Conservation (phyloP, 1,140 invertebrate genomes). For the Branchinecta lindahli region DNA sequence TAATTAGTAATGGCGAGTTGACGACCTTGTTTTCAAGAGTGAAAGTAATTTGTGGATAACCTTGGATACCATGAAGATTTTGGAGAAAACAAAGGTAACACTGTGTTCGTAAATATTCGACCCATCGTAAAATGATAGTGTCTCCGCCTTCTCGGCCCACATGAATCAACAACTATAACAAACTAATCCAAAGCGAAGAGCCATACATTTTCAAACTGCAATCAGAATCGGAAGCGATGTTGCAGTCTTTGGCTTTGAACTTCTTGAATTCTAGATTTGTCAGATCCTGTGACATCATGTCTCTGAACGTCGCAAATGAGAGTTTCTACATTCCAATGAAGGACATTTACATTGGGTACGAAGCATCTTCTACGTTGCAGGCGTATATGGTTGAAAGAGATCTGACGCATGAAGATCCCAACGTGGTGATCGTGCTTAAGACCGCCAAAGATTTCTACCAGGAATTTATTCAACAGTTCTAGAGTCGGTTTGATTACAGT, state of each 20-base stretch:
- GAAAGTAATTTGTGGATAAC: no score
- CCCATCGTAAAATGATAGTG: no score
- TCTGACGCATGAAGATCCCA: not conserved
- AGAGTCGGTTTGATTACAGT: not conserved
- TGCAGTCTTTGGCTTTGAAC: slow-evolving; percentile 20
- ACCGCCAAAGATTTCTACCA: slow-evolving; percentile 8
- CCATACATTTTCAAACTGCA: slow-evolving; percentile 26
- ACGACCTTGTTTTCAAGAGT: no score
- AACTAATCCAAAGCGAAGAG: slow-evolving; percentile 27
- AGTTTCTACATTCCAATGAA: not conserved
- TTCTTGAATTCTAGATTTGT: slow-evolving; percentile 21
- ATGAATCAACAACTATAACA: no score
- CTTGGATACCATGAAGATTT: no score
- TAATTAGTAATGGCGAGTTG: no score
- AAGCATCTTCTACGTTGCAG: not conserved
- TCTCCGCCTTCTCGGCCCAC: no score
- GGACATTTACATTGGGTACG: not conserved
- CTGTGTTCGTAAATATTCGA: no score
- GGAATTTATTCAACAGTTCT: not conserved
- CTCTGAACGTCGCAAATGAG: not conserved
- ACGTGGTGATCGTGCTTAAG: not conserved
- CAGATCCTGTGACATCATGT: slow-evolving; percentile 17
- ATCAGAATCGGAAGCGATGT: slow-evolving; percentile 21
- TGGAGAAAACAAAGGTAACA: no score
- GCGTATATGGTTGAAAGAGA: no score